These are phyloP conservation scores for Morinoia aosen DNA, from an alignment of 2,888 invertebrate genomes.

Conservation along the genomic window DNA sequence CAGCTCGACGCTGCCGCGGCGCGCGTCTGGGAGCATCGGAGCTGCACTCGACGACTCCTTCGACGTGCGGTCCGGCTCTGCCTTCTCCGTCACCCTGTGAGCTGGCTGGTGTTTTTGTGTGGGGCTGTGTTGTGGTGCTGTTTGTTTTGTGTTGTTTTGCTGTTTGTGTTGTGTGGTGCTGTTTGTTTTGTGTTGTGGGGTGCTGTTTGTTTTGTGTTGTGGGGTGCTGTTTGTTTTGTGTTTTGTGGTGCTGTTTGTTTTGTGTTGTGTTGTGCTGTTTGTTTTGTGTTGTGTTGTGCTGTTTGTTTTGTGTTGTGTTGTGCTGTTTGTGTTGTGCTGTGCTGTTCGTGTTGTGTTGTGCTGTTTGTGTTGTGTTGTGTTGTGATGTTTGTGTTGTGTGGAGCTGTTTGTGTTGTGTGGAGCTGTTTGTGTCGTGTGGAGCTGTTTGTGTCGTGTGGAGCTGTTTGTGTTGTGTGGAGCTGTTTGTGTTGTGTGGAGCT, in stretches of 20 bases:
- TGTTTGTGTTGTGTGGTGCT: neutral
- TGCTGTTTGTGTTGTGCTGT: too few species aligned
- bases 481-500: too few species aligned
- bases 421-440: too few species aligned
- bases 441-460: too few species aligned
- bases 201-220: neutral
- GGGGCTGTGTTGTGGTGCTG: neutral
- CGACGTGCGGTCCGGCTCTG: neutral
- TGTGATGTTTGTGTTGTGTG: too few species aligned
- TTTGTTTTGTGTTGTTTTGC: neutral
- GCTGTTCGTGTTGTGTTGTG: too few species aligned
- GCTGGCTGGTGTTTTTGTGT: neutral
- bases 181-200: neutral
- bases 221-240: neutral
- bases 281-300: too few species aligned
- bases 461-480: too few species aligned
- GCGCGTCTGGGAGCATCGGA: neutral
- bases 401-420: neutral
- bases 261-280: too few species aligned
- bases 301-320: too few species aligned
- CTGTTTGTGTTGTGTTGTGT: too few species aligned
- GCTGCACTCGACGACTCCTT: neutral
- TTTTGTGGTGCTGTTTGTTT: too few species aligned
- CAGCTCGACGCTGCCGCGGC: slow-evolving; percentile 15
- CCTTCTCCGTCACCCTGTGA: neutral